phyloP scores from a whole-genome alignment of 2,113 vertebrate genomes.

The Martes martes region DNA sequence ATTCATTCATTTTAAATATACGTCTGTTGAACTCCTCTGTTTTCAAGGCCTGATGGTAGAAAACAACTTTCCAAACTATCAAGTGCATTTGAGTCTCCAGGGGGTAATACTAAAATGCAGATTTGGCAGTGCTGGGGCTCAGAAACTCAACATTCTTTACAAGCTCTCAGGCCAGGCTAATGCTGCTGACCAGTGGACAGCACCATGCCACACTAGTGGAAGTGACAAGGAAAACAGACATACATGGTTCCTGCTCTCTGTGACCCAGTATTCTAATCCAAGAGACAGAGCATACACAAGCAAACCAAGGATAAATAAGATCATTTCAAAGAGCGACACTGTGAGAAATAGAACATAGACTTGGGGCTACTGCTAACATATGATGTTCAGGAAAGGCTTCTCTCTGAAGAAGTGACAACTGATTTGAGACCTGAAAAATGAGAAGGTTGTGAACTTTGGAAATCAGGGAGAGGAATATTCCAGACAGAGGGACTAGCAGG shows the following conservation, averaged over 20 bases:
- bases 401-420: not conserved
- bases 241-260: accelerated
- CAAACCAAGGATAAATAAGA: too few relatives aligned
- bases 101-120: not conserved
- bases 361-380: accelerated
- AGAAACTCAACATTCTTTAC: not conserved
- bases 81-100: not conserved
- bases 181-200: accelerated
- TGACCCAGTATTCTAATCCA: not conserved
- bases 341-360: not conserved
- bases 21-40: not conserved
- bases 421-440: not conserved
- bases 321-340: not conserved
- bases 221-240: too few relatives aligned
- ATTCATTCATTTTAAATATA: not conserved
- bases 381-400: not conserved
- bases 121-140: accelerated
- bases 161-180: not conserved
- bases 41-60: not conserved
- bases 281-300: not conserved
- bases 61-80: not conserved
- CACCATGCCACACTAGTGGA: accelerated
- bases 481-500: accelerated
- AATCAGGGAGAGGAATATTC: not conserved
- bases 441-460: accelerated